phyloP scores from a whole-genome alignment of 1,140 invertebrate species.

The Hestina assimilis region DNA sequence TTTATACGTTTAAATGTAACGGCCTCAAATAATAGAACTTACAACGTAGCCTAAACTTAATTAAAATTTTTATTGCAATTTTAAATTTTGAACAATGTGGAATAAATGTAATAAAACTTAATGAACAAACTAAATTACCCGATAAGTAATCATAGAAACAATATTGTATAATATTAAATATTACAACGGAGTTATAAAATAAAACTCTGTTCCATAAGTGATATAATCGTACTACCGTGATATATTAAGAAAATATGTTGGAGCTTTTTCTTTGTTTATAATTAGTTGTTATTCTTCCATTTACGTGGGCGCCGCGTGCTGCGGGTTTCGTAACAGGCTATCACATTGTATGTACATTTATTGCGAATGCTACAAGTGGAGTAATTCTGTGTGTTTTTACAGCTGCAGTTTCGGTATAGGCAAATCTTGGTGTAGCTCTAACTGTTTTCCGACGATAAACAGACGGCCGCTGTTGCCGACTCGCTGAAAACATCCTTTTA shows the following conservation, averaged over 20 bases:
- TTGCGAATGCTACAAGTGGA: constrained; percentile 54
- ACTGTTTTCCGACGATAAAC: constrained; percentile 73
- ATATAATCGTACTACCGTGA: constrained; percentile 12
- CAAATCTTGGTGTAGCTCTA: constrained; percentile 60
- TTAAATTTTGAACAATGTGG: no score
- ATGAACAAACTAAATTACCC: background rate
- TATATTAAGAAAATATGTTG: constrained; percentile 30
- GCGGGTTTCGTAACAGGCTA: constrained; percentile 31
- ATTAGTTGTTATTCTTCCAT: constrained; percentile 41
- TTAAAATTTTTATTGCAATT: no score
- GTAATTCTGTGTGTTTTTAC: constrained; percentile 70
- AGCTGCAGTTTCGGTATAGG: constrained; percentile 70
- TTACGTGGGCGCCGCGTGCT: constrained; percentile 40
- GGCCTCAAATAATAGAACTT: no score
- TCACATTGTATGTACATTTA: constrained; percentile 42
- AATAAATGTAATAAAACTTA: no score
- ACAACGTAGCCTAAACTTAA: no score
- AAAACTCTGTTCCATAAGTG: constrained; percentile 4
- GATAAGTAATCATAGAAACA: background rate
- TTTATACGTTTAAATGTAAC: no score
- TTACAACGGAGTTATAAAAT: constrained; percentile 1
- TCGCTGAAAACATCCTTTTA: constrained; percentile 77
- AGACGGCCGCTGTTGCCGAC: constrained; percentile 69
- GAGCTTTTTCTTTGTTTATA: constrained; percentile 38
- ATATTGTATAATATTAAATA: constrained; percentile 8